Evolutionary conservation across 2,113 vertebrate genomes (phyloP), one percentile per base, ranked within the genome.

Genomic region (Corvus cornix): DNA sequence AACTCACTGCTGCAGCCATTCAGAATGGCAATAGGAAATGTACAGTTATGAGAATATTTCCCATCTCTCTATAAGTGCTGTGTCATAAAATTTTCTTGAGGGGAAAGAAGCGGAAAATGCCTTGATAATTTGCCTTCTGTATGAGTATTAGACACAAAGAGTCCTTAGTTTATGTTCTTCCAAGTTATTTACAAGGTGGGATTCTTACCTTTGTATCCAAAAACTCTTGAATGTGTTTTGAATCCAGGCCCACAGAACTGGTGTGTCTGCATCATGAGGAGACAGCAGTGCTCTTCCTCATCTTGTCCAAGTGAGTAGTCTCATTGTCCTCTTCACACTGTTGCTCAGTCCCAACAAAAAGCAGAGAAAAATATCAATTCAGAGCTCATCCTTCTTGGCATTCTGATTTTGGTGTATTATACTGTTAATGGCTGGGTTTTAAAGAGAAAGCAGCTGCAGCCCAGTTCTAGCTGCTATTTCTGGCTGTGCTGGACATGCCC

Each of bases 221-320:
- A 73, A 49, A 3, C 9, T 44, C 31, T 17, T 59, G 31, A 21
- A 30, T 1, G 4, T 31, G 31, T 37, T 72, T 58, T 48, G 64
- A 28, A 4, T 46, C 21, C 69, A 73, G 52, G 7, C 28, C 17
- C 16, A 1, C 48, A 44, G 49, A 69, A 17, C 9, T 3, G 2
- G 5, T 16, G 37, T 48, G 27, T 41, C 13, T 4, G 1, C 5
- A 5, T 8, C 53, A n/a, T 0, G 3, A 60, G 46, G 18, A 58
- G 31, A 35, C 2, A 85, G 18, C n/a, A 4, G 3, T 6, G 28
- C 0, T 0, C 11, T 72, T 58, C 27, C 13, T 24, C 19, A 69
- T 24, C 48, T 41, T 39, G 41, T 59, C 55, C 19, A 17, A 35
- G 13, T 0, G 0, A 90, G 21, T 18, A 64, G 17, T 4, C 31